phyloP scores from a whole-genome alignment of 2,888 invertebrate species.

The Epinotia demarniana region DNA sequence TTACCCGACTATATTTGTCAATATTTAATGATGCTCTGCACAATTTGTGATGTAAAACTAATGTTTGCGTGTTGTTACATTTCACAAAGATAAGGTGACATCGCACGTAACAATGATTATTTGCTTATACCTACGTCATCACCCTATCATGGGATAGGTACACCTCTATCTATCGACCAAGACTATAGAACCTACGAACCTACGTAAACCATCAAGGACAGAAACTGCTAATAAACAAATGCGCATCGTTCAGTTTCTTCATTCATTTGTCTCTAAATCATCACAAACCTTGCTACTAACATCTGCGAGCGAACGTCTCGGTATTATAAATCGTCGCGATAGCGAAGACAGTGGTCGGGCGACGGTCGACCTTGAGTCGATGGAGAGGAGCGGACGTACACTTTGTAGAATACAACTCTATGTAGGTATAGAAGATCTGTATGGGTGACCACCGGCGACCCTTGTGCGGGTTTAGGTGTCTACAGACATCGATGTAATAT shows the following conservation, averaged over 20 bases:
- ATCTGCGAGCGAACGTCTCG: slow-evolving; percentile 4
- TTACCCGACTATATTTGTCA: slow-evolving; percentile 3
- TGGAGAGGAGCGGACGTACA: slow-evolving; percentile 27
- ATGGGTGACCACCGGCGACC: slow-evolving; percentile 12
- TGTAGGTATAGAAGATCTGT: slow-evolving; percentile 11
- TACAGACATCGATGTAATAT: not conserved
- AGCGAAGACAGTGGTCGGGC: slow-evolving; percentile 38
- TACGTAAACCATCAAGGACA: not conserved
- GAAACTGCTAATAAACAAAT: not conserved
- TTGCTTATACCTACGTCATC: slow-evolving; percentile 2
- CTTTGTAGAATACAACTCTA: slow-evolving; percentile 10
- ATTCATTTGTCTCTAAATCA: not conserved
- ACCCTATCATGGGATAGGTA: too few species aligned
- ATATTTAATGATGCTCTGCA: not conserved
- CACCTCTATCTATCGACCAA: not conserved
- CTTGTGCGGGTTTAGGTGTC: slow-evolving; percentile 3
- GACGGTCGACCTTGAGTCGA: slow-evolving; percentile 41
- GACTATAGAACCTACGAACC: not conserved
- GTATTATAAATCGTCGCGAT: slow-evolving; percentile 30
- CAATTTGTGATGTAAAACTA: slow-evolving; percentile 2
- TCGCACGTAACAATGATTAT: not conserved
- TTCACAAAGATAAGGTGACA: slow-evolving; percentile 6
- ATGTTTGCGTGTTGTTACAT: slow-evolving; percentile 2
- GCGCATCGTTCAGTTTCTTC: not conserved
- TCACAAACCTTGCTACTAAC: not conserved